Conservation (phyloP, 2,113 vertebrate species). For the Fregata magnificens region DNA sequence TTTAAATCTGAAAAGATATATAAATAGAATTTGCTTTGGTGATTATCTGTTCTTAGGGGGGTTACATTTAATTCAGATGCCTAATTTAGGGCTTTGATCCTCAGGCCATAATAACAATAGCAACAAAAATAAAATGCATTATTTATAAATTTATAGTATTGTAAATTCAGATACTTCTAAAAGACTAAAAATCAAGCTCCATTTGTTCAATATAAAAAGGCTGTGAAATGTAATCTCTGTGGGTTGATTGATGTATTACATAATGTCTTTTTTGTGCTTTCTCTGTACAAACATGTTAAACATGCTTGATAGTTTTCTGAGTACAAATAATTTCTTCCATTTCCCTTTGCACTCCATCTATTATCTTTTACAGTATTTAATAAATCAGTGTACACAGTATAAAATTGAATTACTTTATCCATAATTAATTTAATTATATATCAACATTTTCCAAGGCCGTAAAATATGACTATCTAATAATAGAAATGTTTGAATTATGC, state of each 20-base stretch:
- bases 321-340: slow-evolving; percentile 43
- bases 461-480: slow-evolving; percentile 62
- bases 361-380: slow-evolving; percentile 52
- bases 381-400: slow-evolving; percentile 61
- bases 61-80: slow-evolving; percentile 57
- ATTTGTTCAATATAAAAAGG: slow-evolving; percentile 54
- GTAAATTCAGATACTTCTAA: slow-evolving; percentile 37
- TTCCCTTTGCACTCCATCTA: slow-evolving; percentile 35
- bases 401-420: slow-evolving; percentile 71
- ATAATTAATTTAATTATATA: slow-evolving; percentile 70
- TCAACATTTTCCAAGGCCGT: slow-evolving; percentile 59
- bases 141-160: slow-evolving; percentile 54
- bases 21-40: slow-evolving; percentile 56
- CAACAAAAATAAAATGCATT: slow-evolving; percentile 48
- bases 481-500: neutral
- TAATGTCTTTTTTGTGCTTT: neutral
- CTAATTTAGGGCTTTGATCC: slow-evolving; percentile 54
- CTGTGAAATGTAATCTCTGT: slow-evolving; percentile 17
- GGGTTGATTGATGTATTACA: slow-evolving; percentile 50
- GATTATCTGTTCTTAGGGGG: slow-evolving; percentile 45
- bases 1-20: slow-evolving; percentile 28
- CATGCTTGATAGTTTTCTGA: slow-evolving; percentile 5
- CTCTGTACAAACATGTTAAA: slow-evolving; percentile 44
- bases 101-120: neutral
- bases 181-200: slow-evolving; percentile 53